Conservation (phyloP, 2,888 invertebrate genomes). For the Fragum whitleyi region DNA sequence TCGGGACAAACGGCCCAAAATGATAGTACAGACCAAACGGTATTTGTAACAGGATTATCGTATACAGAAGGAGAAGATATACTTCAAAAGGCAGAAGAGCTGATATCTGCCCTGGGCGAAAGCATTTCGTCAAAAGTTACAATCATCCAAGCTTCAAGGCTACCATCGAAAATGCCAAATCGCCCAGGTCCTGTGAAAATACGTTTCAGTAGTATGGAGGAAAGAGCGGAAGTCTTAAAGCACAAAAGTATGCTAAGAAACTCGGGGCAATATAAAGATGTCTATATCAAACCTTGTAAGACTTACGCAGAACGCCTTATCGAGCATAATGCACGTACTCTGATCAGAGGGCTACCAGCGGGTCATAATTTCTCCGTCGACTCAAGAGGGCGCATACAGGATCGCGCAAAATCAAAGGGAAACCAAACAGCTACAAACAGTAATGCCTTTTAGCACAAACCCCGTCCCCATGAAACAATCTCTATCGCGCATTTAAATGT, state of each 20-base stretch:
- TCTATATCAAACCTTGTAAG: conserved; percentile 1
- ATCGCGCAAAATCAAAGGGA: background rate
- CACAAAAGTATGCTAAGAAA: background rate
- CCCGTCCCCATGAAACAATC: conserved; percentile 8
- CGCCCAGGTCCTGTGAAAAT: background rate
- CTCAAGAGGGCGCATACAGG: conserved; percentile 30
- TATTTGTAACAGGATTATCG: background rate
- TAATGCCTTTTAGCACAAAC: background rate
- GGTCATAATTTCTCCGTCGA: conserved; percentile 32
- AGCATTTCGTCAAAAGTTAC: background rate
- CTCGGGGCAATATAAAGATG: background rate
- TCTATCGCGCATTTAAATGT: conserved; percentile 49
- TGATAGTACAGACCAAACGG: background rate
- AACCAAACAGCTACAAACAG: background rate
- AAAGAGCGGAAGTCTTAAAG: background rate
- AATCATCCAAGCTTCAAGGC: background rate
- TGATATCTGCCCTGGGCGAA: background rate
- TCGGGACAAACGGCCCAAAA: background rate
- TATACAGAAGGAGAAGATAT: background rate
- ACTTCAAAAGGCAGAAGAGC: background rate
- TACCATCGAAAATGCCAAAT: background rate
- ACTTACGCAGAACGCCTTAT: conserved; percentile 27
- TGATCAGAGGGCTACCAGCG: conserved; percentile 26
- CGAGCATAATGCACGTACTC: conserved; percentile 30
- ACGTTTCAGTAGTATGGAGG: background rate